Base-by-base conservation (phyloP, 2,797 vertebrate species). In the Megalops cyprinoides region DNA sequence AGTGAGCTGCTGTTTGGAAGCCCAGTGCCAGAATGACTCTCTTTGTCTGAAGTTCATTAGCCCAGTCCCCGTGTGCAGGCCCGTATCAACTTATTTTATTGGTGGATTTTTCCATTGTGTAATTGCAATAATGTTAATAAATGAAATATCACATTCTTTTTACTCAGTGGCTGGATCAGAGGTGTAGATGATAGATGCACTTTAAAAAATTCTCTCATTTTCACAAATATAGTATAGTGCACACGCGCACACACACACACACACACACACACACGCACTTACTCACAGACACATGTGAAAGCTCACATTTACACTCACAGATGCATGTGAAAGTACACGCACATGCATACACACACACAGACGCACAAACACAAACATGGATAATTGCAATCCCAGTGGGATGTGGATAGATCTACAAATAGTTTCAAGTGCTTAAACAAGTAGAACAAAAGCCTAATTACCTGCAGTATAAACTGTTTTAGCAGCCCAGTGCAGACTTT, bases 361-460 rank as follows among this genome's bases (percentile, higher is more conserved):
- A 18, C 20, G 55, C 74, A 76, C 49, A 31, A 10, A 31, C 49
- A 39, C 77, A 82, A 73, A 56, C 1, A 0, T 37, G 75, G 83
- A 31, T n/a, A 79, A 84, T 84, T 18, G 8, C 34, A 56, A 49
- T 71, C 79, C 67, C 42, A 0, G 75, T 74, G 77, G 88, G 83
- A 87, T 78, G 84, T 87, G 88, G 85, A 89, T 89, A 77, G 78
- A 23, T 79, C 87, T 86, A 81, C 1, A 31, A 67, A 75, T 44
- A 55, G 44, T 74, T 25, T 28, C 12, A 15, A 18, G 34, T 78
- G 58, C 83, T 81, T 79, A 80, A 81, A 85, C 53, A 77, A 79
- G 20, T 51, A 82, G 78, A 86, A 76, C 82, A 83, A 89, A 88
- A 82, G 82, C 76, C 85, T 86, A 89, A 91, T 92, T 89, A 90